Conservation (phyloP, 1,140 invertebrate genomes). For the Homalodisca vitripennis region DNA sequence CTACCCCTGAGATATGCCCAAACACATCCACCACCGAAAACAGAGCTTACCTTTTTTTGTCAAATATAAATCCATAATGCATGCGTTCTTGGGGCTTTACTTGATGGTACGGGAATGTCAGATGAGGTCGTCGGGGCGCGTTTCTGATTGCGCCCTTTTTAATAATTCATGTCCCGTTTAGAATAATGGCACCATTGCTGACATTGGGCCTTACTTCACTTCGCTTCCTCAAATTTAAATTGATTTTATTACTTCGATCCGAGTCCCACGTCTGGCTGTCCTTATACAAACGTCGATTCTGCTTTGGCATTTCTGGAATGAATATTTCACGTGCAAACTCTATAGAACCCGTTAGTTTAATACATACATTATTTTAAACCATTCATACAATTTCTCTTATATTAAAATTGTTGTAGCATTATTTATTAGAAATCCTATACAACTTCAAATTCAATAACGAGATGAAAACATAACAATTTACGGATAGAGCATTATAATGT, state of each 20-base stretch:
- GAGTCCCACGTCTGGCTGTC: too few species aligned
- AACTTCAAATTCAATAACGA: too few species aligned
- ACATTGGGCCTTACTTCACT: constrained; percentile 1
- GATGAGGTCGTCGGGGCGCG: not conserved
- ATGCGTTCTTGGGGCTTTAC: not conserved
- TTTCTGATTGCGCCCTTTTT: not conserved
- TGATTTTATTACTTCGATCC: constrained; percentile 3
- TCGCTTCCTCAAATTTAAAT: constrained; percentile 15
- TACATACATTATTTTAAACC: too few species aligned
- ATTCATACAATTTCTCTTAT: too few species aligned
- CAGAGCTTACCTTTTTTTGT: constrained; percentile 1
- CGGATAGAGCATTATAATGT: too few species aligned
- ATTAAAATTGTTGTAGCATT: too few species aligned
- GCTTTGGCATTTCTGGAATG: too few species aligned
- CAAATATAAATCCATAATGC: constrained; percentile 13
- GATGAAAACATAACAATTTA: too few species aligned
- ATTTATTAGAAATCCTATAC: too few species aligned
- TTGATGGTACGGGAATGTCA: constrained; percentile 1
- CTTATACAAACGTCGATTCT: too few species aligned
- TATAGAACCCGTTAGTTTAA: too few species aligned
- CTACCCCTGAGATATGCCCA: not conserved
- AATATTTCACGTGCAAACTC: too few species aligned
- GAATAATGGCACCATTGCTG: constrained; percentile 9
- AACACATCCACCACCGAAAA: not conserved
- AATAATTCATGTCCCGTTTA: constrained; percentile 17